These are phyloP conservation scores for Ephialtes manifestator DNA, from an alignment of 2,888 invertebrate genomes.

Conservation along the genomic window DNA sequence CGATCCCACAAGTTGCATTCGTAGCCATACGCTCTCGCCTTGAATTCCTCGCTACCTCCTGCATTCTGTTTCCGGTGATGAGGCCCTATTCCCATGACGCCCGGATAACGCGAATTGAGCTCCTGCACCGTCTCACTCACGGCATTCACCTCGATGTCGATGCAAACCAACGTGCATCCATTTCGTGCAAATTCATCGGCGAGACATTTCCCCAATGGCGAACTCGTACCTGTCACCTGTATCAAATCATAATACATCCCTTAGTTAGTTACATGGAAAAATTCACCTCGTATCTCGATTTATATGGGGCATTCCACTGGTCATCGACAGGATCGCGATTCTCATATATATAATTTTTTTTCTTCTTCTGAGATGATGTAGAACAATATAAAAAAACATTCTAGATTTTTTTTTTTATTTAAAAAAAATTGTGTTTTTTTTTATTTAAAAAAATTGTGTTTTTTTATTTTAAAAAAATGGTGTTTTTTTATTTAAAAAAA, in stretches of 20 bases:
- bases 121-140: constrained; percentile 71
- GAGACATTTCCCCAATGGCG: constrained; percentile 78
- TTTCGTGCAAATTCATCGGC: constrained; percentile 80
- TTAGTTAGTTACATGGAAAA: not conserved
- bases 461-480: too few relatives aligned
- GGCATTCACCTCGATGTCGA: constrained; percentile 75
- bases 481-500: too few relatives aligned
- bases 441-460: too few relatives aligned
- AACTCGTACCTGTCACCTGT: constrained; percentile 80
- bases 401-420: too few relatives aligned
- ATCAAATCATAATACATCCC: not conserved
- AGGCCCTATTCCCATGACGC: constrained; percentile 70
- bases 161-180: constrained; percentile 81
- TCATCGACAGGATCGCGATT: too few relatives aligned
- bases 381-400: too few relatives aligned
- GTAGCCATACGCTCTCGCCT: constrained; percentile 73
- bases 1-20: constrained; percentile 78
- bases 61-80: constrained; percentile 71
- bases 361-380: too few relatives aligned
- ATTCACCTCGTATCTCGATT: too few relatives aligned
- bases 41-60: constrained; percentile 14
- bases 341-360: too few relatives aligned
- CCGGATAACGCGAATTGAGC: constrained; percentile 70
- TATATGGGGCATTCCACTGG: not conserved
- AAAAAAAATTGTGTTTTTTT: not conserved